Conservation (phyloP, 2,888 invertebrate genomes). For the Mellilla xanthometata region DNA sequence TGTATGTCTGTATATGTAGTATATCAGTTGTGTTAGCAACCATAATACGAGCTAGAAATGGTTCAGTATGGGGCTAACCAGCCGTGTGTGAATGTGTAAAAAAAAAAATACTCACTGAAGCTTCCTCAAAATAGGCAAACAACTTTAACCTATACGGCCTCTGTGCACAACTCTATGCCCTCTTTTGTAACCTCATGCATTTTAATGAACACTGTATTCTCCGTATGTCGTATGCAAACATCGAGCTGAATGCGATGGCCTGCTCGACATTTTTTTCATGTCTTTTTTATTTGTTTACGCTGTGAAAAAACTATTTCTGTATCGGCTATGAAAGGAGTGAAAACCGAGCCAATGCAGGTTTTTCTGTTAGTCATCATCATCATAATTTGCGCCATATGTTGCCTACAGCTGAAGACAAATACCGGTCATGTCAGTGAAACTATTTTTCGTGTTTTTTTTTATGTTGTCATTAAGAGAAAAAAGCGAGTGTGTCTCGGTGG, state of each 20-base stretch:
- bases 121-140: slow-evolving; percentile 24
- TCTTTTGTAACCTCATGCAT: slow-evolving; percentile 61
- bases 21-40: too few species aligned
- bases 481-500: too few species aligned
- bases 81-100: too few species aligned
- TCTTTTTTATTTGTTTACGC: slow-evolving; percentile 34
- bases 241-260: slow-evolving; percentile 47
- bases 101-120: background rate
- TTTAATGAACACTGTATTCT: slow-evolving; percentile 66
- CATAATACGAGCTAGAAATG: too few species aligned
- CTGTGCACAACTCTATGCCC: slow-evolving; percentile 27
- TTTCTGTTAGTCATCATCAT: background rate
- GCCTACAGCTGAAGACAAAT: too few species aligned
- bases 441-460: too few species aligned
- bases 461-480: too few species aligned
- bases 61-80: too few species aligned
- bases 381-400: too few species aligned
- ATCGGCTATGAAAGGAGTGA: slow-evolving; percentile 18
- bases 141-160: background rate
- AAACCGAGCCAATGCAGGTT: slow-evolving; percentile 4
- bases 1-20: too few species aligned
- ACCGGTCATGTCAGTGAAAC: too few species aligned
- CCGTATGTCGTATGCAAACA: slow-evolving; percentile 48
- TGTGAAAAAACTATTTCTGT: slow-evolving; percentile 28
- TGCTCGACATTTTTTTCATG: slow-evolving; percentile 38